A percentile compares a stretch with the other conserved stretches of the same genome.
These are phyloP conservation scores for Charina bottae DNA, from an alignment of 2,113 vertebrate species.

Conservation along the genomic window DNA sequence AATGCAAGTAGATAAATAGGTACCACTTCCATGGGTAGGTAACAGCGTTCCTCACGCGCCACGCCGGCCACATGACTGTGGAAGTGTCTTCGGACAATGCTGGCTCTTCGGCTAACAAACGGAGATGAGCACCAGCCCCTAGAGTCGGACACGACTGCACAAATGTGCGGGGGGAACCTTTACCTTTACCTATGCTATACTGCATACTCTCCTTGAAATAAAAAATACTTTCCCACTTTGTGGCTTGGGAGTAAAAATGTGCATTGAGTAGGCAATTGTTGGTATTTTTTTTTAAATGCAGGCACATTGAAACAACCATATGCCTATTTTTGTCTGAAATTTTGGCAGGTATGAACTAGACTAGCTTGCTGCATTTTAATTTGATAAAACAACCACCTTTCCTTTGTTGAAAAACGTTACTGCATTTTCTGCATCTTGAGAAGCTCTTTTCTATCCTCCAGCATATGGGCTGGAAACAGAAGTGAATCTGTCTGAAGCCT, in stretches of 20 bases:
- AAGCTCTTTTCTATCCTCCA: background rate
- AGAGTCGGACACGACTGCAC: no score
- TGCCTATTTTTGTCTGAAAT: background rate
- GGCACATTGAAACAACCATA: background rate
- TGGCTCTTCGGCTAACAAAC: no score
- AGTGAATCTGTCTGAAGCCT: background rate
- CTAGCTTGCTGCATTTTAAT: background rate
- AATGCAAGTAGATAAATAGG: no score
- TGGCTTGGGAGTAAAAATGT: background rate
- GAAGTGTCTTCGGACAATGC: no score
- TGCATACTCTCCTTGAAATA: background rate
- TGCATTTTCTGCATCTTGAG: background rate
- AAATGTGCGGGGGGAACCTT: no score
- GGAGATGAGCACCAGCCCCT: no score
- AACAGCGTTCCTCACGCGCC: no score
- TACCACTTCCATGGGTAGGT: no score
- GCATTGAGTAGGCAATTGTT: background rate
- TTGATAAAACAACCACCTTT: background rate
- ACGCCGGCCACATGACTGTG: no score
- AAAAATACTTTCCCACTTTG: background rate
- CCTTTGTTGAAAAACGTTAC: background rate
- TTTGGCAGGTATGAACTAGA: background rate
- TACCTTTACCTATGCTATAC: background rate
- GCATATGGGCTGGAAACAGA: background rate
- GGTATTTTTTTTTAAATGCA: background rate